phyloP scores from a whole-genome alignment of 1,140 invertebrate genomes.

The Dryas iulia region DNA sequence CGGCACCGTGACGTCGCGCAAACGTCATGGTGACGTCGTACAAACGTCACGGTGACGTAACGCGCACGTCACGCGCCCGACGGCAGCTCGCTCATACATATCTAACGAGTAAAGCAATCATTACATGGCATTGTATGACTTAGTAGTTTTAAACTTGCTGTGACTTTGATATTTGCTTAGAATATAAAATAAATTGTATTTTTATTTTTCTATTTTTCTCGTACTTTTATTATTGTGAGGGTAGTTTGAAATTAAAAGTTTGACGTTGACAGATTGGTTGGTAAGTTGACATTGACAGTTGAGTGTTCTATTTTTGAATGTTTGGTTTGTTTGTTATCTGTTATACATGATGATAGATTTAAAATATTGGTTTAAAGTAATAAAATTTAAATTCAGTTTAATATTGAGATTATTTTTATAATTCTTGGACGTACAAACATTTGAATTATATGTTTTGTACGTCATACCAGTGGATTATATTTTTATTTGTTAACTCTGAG shows the following conservation, averaged over 20 bases:
- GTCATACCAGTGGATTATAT: too few species aligned
- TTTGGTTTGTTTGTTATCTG: not conserved
- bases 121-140: conserved; percentile 57
- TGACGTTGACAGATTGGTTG: not conserved
- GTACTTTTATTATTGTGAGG: not conserved
- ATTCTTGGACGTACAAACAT: too few species aligned
- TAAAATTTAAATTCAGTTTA: too few species aligned
- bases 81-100: conserved; percentile 62
- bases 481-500: too few species aligned
- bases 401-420: too few species aligned
- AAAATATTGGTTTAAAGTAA: too few species aligned
- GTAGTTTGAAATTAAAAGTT: not conserved
- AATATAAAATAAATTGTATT: not conserved
- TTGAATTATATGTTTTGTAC: too few species aligned
- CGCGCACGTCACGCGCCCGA: conserved; percentile 41
- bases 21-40: not conserved
- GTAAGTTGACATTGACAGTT: not conserved
- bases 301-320: not conserved
- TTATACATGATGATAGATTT: too few species aligned
- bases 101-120: conserved; percentile 69
- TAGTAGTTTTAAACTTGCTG: conserved; percentile 41
- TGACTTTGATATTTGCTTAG: conserved; percentile 15
- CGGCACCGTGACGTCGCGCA: too few species aligned
- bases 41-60: conserved; percentile 15
- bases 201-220: not conserved